phyloP scores from a whole-genome alignment of 2,888 invertebrate species.

The Drosophila quasianomalipes region DNA sequence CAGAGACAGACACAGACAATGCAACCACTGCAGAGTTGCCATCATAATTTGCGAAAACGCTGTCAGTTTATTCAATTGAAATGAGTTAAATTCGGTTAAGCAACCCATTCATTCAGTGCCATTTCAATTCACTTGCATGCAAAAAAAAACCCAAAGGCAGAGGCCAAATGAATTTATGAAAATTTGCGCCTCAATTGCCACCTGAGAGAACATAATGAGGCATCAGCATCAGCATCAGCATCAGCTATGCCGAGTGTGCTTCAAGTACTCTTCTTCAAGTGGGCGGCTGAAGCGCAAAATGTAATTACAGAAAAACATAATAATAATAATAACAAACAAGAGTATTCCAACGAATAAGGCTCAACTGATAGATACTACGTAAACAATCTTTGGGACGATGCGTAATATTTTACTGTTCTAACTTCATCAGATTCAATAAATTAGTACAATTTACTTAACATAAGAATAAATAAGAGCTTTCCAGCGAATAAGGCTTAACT shows the following conservation, averaged over 20 bases:
- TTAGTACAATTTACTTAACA: background rate
- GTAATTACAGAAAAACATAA: constrained; percentile 43
- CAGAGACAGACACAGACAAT: constrained; percentile 4
- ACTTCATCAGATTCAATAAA: background rate
- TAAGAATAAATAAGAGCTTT: background rate
- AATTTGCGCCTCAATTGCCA: constrained; percentile 53
- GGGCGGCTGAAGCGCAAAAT: constrained; percentile 35
- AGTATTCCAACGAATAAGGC: background rate
- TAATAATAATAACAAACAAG: constrained; percentile 23
- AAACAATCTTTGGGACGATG: background rate
- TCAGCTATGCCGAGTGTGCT: constrained; percentile 32
- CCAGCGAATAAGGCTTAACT: background rate
- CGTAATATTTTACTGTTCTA: background rate
- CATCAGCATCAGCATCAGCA: constrained; percentile 33
- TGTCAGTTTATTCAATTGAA: constrained; percentile 62
- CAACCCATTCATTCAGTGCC: constrained; percentile 62
- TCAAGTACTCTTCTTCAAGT: constrained; percentile 47
- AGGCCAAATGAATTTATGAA: constrained; percentile 50
- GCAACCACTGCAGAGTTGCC: constrained; percentile 2
- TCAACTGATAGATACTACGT: constrained; percentile 20
- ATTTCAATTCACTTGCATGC: constrained; percentile 60
- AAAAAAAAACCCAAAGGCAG: constrained; percentile 16
- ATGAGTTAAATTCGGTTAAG: constrained; percentile 66
- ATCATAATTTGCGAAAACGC: constrained; percentile 37
- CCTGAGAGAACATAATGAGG: constrained; percentile 59